Base-by-base conservation (phyloP, 35 echinoderm and acorn worm genomes). In the Heliocidaris tuberculata region DNA sequence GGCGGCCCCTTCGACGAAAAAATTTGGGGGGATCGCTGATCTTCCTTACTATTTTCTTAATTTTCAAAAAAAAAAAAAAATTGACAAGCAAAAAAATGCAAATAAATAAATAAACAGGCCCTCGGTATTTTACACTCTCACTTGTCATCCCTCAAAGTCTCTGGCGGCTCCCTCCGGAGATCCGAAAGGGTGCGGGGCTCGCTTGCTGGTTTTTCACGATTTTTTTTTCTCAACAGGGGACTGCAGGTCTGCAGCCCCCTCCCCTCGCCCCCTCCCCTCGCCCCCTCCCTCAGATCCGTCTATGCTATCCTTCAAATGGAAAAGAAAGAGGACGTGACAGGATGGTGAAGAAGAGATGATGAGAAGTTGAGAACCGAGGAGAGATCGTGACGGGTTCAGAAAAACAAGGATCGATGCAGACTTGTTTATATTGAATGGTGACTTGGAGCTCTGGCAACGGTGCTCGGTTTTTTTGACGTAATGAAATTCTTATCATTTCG, bases 361-460 rank as follows among this genome's bases (percentile, higher is more conserved):
- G 17, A 78, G 27, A 24, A n/a, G 21, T 7, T 0, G 21, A 78
- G 27, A 24, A 27, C 60, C 17, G 16, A 19, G 4, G 21, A 78
- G 17, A 78, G 27, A 78, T 78, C 65, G 65, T 78, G 65, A 78
- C 65, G 27, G 27, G 65, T 78, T 78, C 65, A 78, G 65, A 78
- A 78, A 78, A 78, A 78, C 65, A 78, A 78, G 65, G 65, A 78
- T 78, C 65, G 65, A 78, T 78, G 65, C 65, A 78, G 19, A 78
- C 65, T 78, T 78, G 65, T 78, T 78, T 78, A 78, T 78, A n/a
- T 78, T n/a, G 7, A 78, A 78, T 24, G 19, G 17, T 24, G 65
- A 78, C 65, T 78, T 78, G 21, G 17, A 78, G 65, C 65, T 78
- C 65, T 78, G 21, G 27, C 19, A 78, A 24, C 65, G 65, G 65